Evolutionary conservation across 1,140 invertebrate genomes (phyloP).

Genomic region (Notospermus geniculatus): DNA sequence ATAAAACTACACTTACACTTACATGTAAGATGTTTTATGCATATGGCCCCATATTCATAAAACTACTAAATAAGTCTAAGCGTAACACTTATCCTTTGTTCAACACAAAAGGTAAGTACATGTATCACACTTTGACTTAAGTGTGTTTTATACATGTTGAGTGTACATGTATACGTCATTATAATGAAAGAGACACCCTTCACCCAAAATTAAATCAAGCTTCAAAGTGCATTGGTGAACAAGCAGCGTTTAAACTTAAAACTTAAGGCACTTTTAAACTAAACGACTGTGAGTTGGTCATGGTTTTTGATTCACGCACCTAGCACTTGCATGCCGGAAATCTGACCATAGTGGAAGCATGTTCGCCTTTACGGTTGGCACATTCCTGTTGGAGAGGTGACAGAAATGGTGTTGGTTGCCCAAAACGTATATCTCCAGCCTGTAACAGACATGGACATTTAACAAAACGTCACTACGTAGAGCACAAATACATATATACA

Average conservation of each 20-base stretch:
- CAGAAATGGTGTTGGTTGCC: conserved; percentile 39
- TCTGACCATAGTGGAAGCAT: neutral
- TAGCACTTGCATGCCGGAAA: neutral
- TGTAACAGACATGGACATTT: conserved; percentile 25
- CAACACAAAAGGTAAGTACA: too few species aligned
- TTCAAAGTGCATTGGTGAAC: neutral
- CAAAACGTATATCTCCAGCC: conserved; percentile 41
- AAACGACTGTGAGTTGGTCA: neutral
- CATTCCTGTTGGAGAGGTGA: conserved; percentile 46
- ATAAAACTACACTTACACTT: too few species aligned
- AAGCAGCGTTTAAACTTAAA: neutral
- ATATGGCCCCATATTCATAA: too few species aligned
- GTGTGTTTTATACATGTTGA: too few species aligned
- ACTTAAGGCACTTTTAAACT: neutral
- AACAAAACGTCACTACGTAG: neutral
- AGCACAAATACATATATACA: neutral
- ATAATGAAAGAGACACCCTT: too few species aligned
- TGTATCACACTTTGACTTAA: too few species aligned
- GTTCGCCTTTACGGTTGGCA: conserved; percentile 24
- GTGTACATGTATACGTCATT: too few species aligned
- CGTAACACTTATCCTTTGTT: too few species aligned
- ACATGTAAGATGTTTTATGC: too few species aligned
- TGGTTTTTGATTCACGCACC: neutral
- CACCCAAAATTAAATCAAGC: neutral
- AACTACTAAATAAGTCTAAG: too few species aligned